These are phyloP conservation scores for Gobius niger DNA, from an alignment of 2,113 vertebrate genomes.

Conservation along the genomic window DNA sequence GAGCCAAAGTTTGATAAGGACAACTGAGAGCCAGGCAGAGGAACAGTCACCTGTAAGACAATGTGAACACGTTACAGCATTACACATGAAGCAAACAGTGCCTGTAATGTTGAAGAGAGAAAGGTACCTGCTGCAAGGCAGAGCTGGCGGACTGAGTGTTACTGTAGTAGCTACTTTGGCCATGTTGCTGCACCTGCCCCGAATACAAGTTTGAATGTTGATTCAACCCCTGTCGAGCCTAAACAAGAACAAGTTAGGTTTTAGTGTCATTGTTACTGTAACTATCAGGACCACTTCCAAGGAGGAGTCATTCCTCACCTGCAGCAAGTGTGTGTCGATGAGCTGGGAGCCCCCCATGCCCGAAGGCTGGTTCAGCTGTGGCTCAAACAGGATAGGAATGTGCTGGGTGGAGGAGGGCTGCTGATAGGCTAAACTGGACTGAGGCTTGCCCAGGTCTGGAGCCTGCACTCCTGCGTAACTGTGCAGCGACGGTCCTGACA, in stretches of 20 bases:
- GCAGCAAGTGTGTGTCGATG: slow-evolving; percentile 94
- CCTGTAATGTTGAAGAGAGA: neutral
- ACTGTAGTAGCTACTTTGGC: slow-evolving; percentile 96
- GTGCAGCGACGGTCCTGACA: slow-evolving; percentile 92
- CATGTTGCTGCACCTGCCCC: slow-evolving; percentile 93
- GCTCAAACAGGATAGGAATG: slow-evolving; percentile 97
- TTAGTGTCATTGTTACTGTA: neutral
- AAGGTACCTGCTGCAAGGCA: slow-evolving; percentile 95
- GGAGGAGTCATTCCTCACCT: slow-evolving; percentile 73
- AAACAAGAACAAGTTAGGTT: slow-evolving; percentile 29
- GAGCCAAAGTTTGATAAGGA: slow-evolving; percentile 93
- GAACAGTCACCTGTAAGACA: slow-evolving; percentile 84
- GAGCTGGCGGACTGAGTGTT: slow-evolving; percentile 90
- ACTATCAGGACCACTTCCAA: neutral
- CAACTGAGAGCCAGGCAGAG: slow-evolving; percentile 90
- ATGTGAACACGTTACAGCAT: neutral
- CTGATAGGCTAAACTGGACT: slow-evolving; percentile 91
- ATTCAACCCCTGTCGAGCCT: slow-evolving; percentile 95
- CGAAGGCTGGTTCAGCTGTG: slow-evolving; percentile 91
- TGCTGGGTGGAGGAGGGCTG: slow-evolving; percentile 94
- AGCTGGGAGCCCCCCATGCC: slow-evolving; percentile 94
- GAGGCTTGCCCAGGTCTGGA: slow-evolving; percentile 92
- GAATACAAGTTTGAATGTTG: slow-evolving; percentile 97
- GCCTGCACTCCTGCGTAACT: slow-evolving; percentile 92
- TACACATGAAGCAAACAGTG: neutral